Evolutionary conservation across 64 coral and sea anemone genomes (phyloP), one percentile per base, ranked within the genome.

Genomic region (Stichodactyla mertensii): DNA sequence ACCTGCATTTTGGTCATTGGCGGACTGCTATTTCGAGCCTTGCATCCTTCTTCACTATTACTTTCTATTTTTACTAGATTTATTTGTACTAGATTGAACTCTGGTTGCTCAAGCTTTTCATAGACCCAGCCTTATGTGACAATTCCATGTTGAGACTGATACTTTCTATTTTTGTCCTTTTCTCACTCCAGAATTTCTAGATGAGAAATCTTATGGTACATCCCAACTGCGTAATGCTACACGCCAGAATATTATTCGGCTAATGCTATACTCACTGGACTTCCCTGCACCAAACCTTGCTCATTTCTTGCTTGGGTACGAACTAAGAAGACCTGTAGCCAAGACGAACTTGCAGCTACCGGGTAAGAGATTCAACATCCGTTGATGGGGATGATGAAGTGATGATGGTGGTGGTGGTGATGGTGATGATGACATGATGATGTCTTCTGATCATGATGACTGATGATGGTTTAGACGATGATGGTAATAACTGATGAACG

Each of bases 261-360:
- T 98, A 27, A 66, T 98, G 79, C 86, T 98, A 16, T 86, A 98
- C 66, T 98, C 92, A 6, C 87, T 98, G 2, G 88, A 94, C 58
- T 94, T 90, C 22, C 87, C 89, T n/a, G 81, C 90, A 0, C 96
- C 93, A 9, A 98, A 92, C 78, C 61, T 98, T 31, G 92, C 96
- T 64, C 93, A 98, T 51, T 95, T 95, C 52, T 85, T 98, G 6
- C 86, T 98, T 85, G 96, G 96, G 9, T 98, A 64, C 84, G 90
- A 98, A 19, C 87, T 92, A 6, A 86, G 93, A 66, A 95, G 93
- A 86, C 93, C 93, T 87, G 93, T 92, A 55, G 55, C 84, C 61
- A 94, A 90, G 62, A 94, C 93, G 6, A 98, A 89, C 70, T 87
- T 98, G 7, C 96, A 98, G 82, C 88, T 94, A 77, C 96, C 96